Conservation (phyloP, 1,140 invertebrate species). For the Macrostomum lignano region DNA sequence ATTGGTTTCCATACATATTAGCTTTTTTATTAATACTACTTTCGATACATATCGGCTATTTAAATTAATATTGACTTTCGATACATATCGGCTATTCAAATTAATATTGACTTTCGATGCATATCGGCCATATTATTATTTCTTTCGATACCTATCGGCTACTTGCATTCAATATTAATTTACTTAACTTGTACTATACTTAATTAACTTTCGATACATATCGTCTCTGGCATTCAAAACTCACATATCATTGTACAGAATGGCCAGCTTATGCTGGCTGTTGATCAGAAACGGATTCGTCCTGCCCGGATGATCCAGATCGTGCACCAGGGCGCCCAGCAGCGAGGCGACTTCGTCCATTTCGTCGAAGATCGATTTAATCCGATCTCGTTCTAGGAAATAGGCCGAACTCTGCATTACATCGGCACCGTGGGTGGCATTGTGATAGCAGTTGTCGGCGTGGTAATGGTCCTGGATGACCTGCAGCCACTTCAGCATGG, state of each 20-base stretch:
- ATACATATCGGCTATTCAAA: no score
- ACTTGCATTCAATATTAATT: no score
- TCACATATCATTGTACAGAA: constrained; percentile 31
- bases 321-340: constrained; percentile 40
- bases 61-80: no score
- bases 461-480: constrained; percentile 20
- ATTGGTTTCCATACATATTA: no score
- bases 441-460: constrained; percentile 21
- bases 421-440: constrained; percentile 27
- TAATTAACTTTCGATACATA: constrained; percentile 69
- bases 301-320: constrained; percentile 25
- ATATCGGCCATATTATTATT: no score
- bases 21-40: no score
- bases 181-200: no score
- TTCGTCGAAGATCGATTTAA: constrained; percentile 33
- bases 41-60: no score
- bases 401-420: no score
- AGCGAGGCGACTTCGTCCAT: constrained; percentile 44
- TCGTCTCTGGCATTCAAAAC: constrained; percentile 43
- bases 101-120: no score
- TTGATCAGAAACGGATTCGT: constrained; percentile 31
- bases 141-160: no score
- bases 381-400: constrained; percentile 49
- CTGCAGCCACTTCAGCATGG: constrained; percentile 51
- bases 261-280: constrained; percentile 21